Evolutionary conservation across 1,140 invertebrate species (phyloP).

Genomic region (Andricus grossulariae): DNA sequence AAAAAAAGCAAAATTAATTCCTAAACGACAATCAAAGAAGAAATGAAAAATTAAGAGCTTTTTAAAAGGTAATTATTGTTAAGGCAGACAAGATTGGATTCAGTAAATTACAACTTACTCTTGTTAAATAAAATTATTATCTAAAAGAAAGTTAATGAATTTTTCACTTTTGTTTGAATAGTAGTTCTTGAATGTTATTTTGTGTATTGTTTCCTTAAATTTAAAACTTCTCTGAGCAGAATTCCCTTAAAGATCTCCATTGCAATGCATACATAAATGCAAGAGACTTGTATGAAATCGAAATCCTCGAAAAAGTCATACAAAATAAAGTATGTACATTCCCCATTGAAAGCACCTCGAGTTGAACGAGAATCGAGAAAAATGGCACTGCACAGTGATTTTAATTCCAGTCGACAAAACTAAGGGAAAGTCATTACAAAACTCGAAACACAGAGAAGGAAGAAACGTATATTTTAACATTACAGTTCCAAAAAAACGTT

Average conservation of each 20-base stretch:
- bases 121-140: no score
- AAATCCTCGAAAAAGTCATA: neutral
- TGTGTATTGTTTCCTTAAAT: neutral
- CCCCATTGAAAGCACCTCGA: conserved; percentile 8
- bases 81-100: no score
- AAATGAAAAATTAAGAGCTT: neutral
- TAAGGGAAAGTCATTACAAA: neutral
- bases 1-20: neutral
- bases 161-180: neutral
- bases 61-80: no score
- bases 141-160: no score
- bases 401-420: no score
- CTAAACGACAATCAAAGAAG: neutral
- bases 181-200: neutral
- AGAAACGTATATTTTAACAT: conserved; percentile 45
- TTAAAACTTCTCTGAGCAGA: conserved; percentile 1
- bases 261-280: neutral
- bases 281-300: neutral
- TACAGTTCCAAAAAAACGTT: conserved; percentile 51
- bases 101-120: no score
- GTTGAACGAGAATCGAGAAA: neutral
- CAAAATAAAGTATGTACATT: neutral
- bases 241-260: neutral
- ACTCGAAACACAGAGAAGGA: conserved; percentile 3
- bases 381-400: neutral